Base-by-base conservation (phyloP, 1,140 invertebrate genomes). In the Trinorchestia longiramus region DNA sequence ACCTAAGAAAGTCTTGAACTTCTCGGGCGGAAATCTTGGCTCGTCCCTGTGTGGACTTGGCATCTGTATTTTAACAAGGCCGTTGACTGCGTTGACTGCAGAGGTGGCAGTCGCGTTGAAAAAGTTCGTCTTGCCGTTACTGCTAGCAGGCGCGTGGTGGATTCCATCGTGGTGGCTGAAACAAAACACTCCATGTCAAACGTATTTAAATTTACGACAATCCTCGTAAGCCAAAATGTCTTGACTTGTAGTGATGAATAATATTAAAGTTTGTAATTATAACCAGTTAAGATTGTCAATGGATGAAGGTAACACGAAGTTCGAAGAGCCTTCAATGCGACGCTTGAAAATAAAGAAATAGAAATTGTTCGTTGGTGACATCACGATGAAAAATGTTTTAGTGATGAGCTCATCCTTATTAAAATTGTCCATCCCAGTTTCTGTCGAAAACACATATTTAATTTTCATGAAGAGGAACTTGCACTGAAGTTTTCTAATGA, bases 1-100 rank as follows among this genome's bases (percentile, higher is more conserved):
- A 97, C 97, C 97, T 44, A 97, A 43, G 42, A 97, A 95, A 6
- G 97, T 97, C 96, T 97, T 97, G 95, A 97, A 97, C 95, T 97
- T 97, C 94, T 97, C 97, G 57, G 97, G 97, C 0, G 97, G 97
- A 95, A 97, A 97, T 95, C 97, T 97, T 3, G 97, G 97, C 96
- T 96, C 96, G 40, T 96, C 96, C 92, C 96, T 96, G 92, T 96
- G 96, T n/a, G 96, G 96, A 77, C 95, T 77, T 40, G 96, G 96
- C n/a, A 97, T 97, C 36, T 95, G 94, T 43, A 91, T 91, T 91
- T 91, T 91, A 41, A 91, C 88, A 41, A 91, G 88, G 41, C 88
- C 88, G 43, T 91, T 91, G 88, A 91, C 88, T 19, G 88, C 88
- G 43, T 91, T 91, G 88, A 91, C 88, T 4, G 88, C 88, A 0